Base-by-base conservation (phyloP, 2,113 vertebrate genomes). In the Aegithalos caudatus region DNA sequence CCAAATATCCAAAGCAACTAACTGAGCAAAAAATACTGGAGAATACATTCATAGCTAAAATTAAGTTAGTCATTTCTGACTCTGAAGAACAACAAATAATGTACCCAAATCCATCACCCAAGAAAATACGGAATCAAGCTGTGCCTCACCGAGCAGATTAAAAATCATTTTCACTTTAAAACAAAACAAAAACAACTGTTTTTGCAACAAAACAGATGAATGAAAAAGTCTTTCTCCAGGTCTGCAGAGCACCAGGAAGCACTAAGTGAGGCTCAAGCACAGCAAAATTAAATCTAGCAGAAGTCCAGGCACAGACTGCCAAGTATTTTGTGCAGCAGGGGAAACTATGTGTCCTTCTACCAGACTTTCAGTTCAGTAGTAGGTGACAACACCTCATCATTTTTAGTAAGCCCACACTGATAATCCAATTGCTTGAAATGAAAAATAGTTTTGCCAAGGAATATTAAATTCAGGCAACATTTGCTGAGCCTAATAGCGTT, bases 391-490 rank as follows among this genome's bases (percentile, higher is more conserved):
- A 77, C 27, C 50, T 83, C 47, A 71, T 79, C 37, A 47, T 66
- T 91, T 92, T 83, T 73, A 93, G 62, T 60, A 79, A 92, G 25
- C 21, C 82, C 67, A 91, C 1, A 0, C 4, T 67, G 60, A 93
- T 93, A 86, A 91, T 64, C 44, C 38, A 80, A 47, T 56, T 74
- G 47, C 85, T 90, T 78, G 54, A 85, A 86, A 87, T 69, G 65
- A 95, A 86, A 94, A 94, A 95, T 62, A 87, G 40, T 80, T 95
- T 95, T 88, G 66, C 58, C 93, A 90, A 72, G 76, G 37, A 77
- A 73, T 72, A 85, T 88, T 88, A 80, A 72, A 82, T 95, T 87
- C 78, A 77, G 58, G 64, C 21, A 72, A 31, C 66, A 62, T 86
- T 82, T 87, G 8, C 74, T 70, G n/a, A 74, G 62, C 11, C 33